Evolutionary conservation across 2,888 invertebrate genomes (phyloP).

Genomic region (Chouioia cunea): DNA sequence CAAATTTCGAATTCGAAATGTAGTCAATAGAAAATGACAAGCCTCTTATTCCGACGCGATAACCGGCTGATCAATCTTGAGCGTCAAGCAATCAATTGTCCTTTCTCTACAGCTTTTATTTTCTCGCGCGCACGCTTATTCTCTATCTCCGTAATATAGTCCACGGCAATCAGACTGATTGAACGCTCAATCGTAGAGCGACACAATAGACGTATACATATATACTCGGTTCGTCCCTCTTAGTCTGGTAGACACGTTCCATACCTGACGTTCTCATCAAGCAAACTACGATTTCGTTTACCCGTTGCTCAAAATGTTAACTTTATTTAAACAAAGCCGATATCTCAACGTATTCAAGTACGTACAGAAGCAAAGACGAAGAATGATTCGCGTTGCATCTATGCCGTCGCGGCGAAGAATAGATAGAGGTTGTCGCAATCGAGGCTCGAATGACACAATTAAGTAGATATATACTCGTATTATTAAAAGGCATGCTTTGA

Average conservation of each 20-base stretch:
- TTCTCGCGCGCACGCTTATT: background rate
- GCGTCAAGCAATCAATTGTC: no score
- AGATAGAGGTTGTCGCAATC: no score
- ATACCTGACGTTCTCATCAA: slow-evolving; percentile 14
- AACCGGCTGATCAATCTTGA: no score
- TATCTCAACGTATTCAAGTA: background rate
- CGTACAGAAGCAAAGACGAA: background rate
- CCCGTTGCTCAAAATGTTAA: no score
- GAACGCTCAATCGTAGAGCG: slow-evolving; percentile 15
- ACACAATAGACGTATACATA: background rate
- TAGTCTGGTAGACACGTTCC: no score
- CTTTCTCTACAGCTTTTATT: background rate
- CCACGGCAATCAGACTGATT: slow-evolving; percentile 6
- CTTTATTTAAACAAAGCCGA: slow-evolving; percentile 11
- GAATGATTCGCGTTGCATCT: slow-evolving; percentile 2
- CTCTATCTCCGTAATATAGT: background rate
- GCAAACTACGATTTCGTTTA: background rate
- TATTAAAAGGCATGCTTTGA: no score
- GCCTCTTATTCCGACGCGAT: no score
- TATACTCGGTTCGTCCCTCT: no score
- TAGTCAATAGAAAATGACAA: no score
- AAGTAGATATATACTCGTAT: no score
- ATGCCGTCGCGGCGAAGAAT: background rate
- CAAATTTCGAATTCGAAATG: no score
- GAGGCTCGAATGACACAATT: no score